Conservation (phyloP, 2,888 invertebrate species). For the Drosophila quasianomalipes region DNA sequence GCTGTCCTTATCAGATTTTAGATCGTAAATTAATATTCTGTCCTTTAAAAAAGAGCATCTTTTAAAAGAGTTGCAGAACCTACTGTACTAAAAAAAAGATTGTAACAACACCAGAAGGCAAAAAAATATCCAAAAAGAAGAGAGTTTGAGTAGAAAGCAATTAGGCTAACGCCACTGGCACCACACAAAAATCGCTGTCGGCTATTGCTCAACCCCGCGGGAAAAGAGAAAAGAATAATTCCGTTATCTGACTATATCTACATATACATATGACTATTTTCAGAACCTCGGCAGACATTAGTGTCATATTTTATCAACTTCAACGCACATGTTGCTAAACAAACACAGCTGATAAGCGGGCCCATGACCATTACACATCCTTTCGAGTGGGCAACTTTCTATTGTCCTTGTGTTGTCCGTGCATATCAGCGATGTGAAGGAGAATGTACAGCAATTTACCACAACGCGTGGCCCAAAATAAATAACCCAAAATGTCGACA, state of each 20-base stretch:
- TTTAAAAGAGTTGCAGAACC: neutral
- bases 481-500: conserved; percentile 67
- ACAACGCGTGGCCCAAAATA: conserved; percentile 62
- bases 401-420: conserved; percentile 24
- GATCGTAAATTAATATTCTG: too few relatives aligned
- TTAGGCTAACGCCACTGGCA: neutral
- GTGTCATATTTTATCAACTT: conserved; percentile 45
- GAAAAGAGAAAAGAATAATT: conserved; percentile 15
- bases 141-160: neutral
- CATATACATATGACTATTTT: conserved; percentile 22
- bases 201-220: conserved; percentile 3
- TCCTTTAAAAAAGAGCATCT: neutral
- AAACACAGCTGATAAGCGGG: conserved; percentile 47
- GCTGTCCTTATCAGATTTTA: too few relatives aligned
- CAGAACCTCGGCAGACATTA: conserved; percentile 1
- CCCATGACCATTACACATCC: conserved; percentile 37
- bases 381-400: conserved; percentile 28
- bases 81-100: neutral
- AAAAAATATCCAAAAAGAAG: neutral
- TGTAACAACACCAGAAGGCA: neutral
- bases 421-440: conserved; percentile 14
- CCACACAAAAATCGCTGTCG: neutral
- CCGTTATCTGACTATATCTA: conserved; percentile 41
- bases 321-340: conserved; percentile 44
- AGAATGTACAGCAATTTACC: conserved; percentile 36